A percentile compares a stretch with the other conserved stretches of the same genome.
Conservation (phyloP, 2,113 vertebrate genomes). For the Labeo catla region DNA sequence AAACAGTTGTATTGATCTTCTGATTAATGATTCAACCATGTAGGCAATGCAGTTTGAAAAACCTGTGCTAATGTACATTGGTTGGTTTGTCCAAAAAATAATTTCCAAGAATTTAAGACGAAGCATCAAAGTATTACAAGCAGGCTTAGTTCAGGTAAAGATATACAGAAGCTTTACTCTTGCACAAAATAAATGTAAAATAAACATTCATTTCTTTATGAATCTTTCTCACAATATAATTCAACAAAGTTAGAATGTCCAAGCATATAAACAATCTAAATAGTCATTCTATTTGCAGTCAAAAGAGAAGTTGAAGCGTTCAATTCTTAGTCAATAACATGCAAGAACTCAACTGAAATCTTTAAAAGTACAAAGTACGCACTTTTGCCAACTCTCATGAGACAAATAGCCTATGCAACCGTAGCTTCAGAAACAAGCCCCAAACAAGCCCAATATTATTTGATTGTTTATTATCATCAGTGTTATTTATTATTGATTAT, state of each 20-base stretch:
- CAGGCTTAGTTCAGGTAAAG: too few relatives aligned
- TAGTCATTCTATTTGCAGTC: neutral
- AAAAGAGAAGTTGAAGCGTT: neutral
- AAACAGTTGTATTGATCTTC: neutral
- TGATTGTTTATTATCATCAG: too few relatives aligned
- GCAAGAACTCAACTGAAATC: neutral
- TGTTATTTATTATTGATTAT: too few relatives aligned
- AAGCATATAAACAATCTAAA: neutral
- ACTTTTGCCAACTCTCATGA: too few relatives aligned
- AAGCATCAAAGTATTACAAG: too few relatives aligned
- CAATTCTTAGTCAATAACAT: neutral
- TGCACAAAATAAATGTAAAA: neutral
- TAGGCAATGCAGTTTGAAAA: neutral
- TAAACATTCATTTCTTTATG: neutral
- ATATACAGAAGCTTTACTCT: too few relatives aligned
- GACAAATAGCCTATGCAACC: too few relatives aligned
- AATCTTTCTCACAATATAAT: neutral
- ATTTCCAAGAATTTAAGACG: too few relatives aligned
- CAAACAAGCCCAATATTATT: too few relatives aligned
- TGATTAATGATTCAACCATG: constrained; percentile 44
- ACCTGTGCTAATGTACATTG: too few relatives aligned
- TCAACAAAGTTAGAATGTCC: neutral
- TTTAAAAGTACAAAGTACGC: constrained; percentile 12
- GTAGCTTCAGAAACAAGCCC: too few relatives aligned
- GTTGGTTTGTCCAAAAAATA: too few relatives aligned